These are phyloP conservation scores for Phrixothrix hirtus DNA, from an alignment of 2,888 invertebrate species.

Conservation along the genomic window DNA sequence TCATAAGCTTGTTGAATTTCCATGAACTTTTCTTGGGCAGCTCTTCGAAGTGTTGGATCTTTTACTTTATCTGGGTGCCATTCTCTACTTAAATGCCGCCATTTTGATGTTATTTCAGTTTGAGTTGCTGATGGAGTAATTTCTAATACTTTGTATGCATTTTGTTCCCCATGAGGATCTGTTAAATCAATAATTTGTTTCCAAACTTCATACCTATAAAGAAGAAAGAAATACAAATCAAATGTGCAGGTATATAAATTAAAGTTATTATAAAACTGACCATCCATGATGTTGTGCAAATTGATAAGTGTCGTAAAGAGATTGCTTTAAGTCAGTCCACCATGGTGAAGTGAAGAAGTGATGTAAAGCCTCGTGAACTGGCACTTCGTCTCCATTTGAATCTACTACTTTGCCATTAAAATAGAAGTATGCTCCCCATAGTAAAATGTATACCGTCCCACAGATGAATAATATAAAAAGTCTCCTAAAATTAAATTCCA, in stretches of 20 bases:
- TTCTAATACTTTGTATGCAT: conserved; percentile 83
- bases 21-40: conserved; percentile 86
- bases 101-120: conserved; percentile 80
- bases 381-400: conserved; percentile 77
- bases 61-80: conserved; percentile 92
- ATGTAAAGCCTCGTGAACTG: conserved; percentile 82
- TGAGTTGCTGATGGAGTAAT: conserved; percentile 80
- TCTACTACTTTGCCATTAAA: conserved; percentile 87
- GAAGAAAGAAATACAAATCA: too few relatives aligned
- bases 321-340: conserved; percentile 82
- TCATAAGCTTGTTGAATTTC: conserved; percentile 93
- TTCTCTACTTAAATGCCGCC: conserved; percentile 80
- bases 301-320: conserved; percentile 72
- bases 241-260: too few relatives aligned
- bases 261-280: conserved; percentile 52
- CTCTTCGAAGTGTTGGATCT: conserved; percentile 67
- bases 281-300: conserved; percentile 86
- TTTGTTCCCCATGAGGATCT: conserved; percentile 89
- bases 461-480: conserved; percentile 64
- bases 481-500: conserved; percentile 57
- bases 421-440: conserved; percentile 81
- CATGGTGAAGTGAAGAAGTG: conserved; percentile 89
- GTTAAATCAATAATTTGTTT: conserved; percentile 81
- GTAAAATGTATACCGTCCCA: conserved; percentile 67
- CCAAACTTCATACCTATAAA: conserved; percentile 70